Evolutionary conservation across 2,797 vertebrate genomes (phyloP).

Genomic region (Neostethus bicornis): DNA sequence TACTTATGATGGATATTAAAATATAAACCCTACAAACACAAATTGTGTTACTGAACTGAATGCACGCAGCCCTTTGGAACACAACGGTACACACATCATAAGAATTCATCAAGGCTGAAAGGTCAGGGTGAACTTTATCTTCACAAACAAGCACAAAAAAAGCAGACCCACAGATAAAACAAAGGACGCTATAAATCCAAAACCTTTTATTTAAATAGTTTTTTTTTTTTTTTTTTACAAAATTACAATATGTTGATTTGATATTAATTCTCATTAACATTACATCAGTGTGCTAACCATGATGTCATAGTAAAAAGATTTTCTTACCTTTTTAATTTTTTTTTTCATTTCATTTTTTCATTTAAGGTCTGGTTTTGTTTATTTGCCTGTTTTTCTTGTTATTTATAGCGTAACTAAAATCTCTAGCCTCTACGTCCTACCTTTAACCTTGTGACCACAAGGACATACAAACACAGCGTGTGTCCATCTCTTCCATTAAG

Average conservation of each 20-base stretch:
- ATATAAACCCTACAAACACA: constrained; percentile 39
- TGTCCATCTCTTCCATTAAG: constrained; percentile 29
- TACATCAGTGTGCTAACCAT: constrained; percentile 40
- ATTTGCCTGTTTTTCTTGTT: constrained; percentile 77
- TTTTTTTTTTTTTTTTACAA: constrained; percentile 29
- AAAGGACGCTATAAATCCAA: constrained; percentile 67
- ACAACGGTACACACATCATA: constrained; percentile 74
- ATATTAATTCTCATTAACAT: constrained; percentile 41
- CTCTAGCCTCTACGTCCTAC: constrained; percentile 25
- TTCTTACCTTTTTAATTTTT: constrained; percentile 54
- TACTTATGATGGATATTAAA: constrained; percentile 59
- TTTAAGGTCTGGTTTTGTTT: constrained; percentile 80
- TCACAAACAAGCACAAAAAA: constrained; percentile 73
- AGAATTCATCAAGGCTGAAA: constrained; percentile 78
- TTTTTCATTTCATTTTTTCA: constrained; percentile 75
- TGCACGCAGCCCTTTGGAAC: constrained; percentile 52
- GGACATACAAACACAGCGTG: constrained; percentile 34
- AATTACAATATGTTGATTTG: constrained; percentile 41
- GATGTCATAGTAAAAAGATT: constrained; percentile 19
- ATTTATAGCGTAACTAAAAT: constrained; percentile 36
- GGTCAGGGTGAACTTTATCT: constrained; percentile 82
- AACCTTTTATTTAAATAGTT: constrained; percentile 57
- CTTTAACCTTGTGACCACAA: constrained; percentile 48
- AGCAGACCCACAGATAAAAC: constrained; percentile 72
- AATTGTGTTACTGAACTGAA: constrained; percentile 47